A percentile compares a stretch with the other conserved stretches of the same genome.
Evolutionary conservation across 2,113 vertebrate genomes (phyloP).

Genomic region (Colius striatus): DNA sequence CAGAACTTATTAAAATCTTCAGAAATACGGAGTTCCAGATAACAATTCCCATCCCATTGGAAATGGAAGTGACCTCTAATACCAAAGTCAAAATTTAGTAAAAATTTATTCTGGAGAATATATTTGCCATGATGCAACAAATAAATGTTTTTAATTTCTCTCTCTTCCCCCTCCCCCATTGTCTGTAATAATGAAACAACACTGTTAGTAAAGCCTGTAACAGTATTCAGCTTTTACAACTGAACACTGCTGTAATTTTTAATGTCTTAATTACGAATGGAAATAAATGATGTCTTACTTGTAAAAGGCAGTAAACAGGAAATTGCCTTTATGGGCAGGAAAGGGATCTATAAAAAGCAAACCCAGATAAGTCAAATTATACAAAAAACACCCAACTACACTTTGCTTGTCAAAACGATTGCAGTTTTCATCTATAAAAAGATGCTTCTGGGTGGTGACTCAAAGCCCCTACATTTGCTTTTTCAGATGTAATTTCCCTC

Average conservation of each 20-base stretch:
- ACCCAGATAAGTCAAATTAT: slow-evolving; percentile 57
- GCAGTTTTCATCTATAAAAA: slow-evolving; percentile 68
- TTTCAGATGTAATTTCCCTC: slow-evolving; percentile 64
- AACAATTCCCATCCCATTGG: slow-evolving; percentile 42
- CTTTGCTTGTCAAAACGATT: slow-evolving; percentile 54
- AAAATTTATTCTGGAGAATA: slow-evolving; percentile 35
- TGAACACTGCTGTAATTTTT: slow-evolving; percentile 23
- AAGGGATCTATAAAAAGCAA: slow-evolving; percentile 54
- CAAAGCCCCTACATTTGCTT: slow-evolving; percentile 59
- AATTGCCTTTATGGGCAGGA: slow-evolving; percentile 14
- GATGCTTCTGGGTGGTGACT: slow-evolving; percentile 61
- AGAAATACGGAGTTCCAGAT: background rate
- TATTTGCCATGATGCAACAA: background rate
- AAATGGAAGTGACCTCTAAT: slow-evolving; percentile 60
- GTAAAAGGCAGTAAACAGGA: slow-evolving; percentile 34
- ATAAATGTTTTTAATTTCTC: background rate
- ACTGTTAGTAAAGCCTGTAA: slow-evolving; percentile 12
- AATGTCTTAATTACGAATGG: slow-evolving; percentile 32
- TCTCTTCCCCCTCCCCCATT: background rate
- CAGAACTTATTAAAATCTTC: background rate
- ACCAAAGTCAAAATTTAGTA: slow-evolving; percentile 56
- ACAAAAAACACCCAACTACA: slow-evolving; percentile 1
- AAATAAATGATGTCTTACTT: slow-evolving; percentile 20
- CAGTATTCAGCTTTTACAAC: background rate
- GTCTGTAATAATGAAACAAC: slow-evolving; percentile 1